phyloP scores from a whole-genome alignment of 1,140 invertebrate species.

The Bactericera cockerelli region DNA sequence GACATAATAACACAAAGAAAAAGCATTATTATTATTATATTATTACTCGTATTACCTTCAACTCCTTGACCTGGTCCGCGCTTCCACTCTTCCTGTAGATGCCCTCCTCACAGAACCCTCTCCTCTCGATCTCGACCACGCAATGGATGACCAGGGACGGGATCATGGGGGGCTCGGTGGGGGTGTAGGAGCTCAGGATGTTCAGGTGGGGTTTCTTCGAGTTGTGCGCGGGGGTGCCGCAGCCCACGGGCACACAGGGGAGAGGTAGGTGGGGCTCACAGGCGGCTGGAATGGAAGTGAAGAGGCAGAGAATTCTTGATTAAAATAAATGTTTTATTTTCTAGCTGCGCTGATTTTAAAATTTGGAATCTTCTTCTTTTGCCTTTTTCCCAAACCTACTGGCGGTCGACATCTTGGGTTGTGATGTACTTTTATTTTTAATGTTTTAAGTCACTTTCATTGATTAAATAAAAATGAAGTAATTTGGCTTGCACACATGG shows the following conservation, averaged over 20 bases:
- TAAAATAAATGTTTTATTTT: no score
- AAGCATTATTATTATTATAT: no score
- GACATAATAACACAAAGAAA: no score
- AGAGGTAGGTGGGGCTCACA: neutral
- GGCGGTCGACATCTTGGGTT: no score
- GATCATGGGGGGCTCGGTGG: constrained; percentile 70
- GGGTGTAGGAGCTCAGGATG: constrained; percentile 38
- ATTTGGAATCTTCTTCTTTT: no score
- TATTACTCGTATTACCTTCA: constrained; percentile 59
- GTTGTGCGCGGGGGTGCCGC: neutral
- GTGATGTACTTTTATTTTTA: no score
- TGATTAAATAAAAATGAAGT: no score
- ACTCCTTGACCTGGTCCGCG: constrained; percentile 58
- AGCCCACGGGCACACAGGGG: constrained; percentile 1
- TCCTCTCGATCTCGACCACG: constrained; percentile 78
- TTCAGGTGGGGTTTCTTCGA: neutral
- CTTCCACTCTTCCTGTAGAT: constrained; percentile 41
- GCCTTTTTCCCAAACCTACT: no score
- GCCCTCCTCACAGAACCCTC: constrained; percentile 70
- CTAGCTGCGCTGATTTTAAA: no score
- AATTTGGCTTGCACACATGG: no score
- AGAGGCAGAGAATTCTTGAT: no score
- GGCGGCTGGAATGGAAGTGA: neutral
- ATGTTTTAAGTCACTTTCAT: no score
- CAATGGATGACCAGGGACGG: constrained; percentile 87